These are phyloP conservation scores for Triops cancriformis DNA, from an alignment of 1,140 invertebrate species.

Conservation along the genomic window DNA sequence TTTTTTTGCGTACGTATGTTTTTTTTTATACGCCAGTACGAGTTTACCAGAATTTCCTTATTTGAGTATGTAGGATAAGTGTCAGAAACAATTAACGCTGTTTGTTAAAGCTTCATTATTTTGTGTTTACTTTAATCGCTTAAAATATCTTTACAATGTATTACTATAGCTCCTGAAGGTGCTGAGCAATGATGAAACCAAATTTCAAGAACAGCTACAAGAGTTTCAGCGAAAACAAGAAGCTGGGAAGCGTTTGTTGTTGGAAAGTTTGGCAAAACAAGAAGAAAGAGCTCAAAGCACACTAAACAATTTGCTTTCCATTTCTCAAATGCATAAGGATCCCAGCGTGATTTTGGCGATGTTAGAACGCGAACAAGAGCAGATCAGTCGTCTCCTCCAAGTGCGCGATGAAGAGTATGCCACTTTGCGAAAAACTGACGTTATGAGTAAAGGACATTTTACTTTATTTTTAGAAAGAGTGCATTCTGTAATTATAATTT, in stretches of 20 bases:
- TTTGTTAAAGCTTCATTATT: too few species aligned
- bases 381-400: constrained; percentile 2
- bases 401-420: constrained; percentile 16
- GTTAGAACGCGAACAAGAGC: constrained; percentile 16
- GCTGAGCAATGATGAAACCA: constrained; percentile 17
- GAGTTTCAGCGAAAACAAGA: constrained; percentile 24
- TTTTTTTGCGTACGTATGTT: too few species aligned
- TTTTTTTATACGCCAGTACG: too few species aligned
- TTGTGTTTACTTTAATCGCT: background rate
- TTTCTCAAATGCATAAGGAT: constrained; percentile 12
- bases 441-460: background rate
- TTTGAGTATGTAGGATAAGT: too few species aligned
- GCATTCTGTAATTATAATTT: too few species aligned
- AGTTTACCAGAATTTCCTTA: too few species aligned
- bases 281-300: constrained; percentile 19
- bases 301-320: constrained; percentile 2
- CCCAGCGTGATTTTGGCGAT: background rate
- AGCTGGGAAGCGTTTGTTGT: background rate
- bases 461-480: too few species aligned
- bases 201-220: constrained; percentile 14
- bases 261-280: constrained; percentile 5
- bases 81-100: too few species aligned
- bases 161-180: constrained; percentile 18
- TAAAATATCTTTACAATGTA: background rate
- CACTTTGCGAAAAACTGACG: background rate